Base-by-base conservation (phyloP, 1,140 invertebrate genomes). In the Daktulosphaira vitifoliae region DNA sequence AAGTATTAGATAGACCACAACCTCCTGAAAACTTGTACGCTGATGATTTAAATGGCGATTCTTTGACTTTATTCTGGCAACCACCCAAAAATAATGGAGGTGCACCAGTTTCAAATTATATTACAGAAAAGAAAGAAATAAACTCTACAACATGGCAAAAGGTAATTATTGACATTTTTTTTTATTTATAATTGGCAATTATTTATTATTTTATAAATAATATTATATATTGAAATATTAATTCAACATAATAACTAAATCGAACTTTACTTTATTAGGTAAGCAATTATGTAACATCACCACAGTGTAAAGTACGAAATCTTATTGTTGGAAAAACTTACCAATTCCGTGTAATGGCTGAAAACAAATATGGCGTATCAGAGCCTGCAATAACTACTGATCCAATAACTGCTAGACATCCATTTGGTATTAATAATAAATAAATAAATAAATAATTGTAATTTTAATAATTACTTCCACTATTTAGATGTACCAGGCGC, bases 261-360 rank as follows among this genome's bases (percentile, higher is more conserved):
- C n/a, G n/a, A n/a, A n/a, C n/a, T n/a, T 26, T 65, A 38, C 9
- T 33, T 64, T 70, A 69, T 29, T 66, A 79, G 78, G 86, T 92
- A 6, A 93, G 90, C 74, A 90, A 92, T 66, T 98, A 94, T 72
- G 86, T 94, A 25, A 88, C 89, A 7, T 86, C 90, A 56, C 85
- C 92, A 72, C 88, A 90, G 76, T 81, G 89, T 49, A 83, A 92
- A 50, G 88, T 98, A 16, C 84, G 92, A 50, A 98, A 98, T 74
- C 77, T 99, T 25, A 85, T 84, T 2, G 85, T 96, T 20, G 93
- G 92, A 38, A 83, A 83, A 68, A 86, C 91, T 33, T 99, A 99
- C 74, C 95, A 99, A 69, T 99, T 99, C 83, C 82, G 95, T 66
- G 95, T 99, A 2, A 88, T 93, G 81, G 96, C 96, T 59, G 96